A percentile compares a stretch with the other conserved stretches of the same genome.
Conservation (phyloP, 2,113 vertebrate species). For the Struthio camelus region DNA sequence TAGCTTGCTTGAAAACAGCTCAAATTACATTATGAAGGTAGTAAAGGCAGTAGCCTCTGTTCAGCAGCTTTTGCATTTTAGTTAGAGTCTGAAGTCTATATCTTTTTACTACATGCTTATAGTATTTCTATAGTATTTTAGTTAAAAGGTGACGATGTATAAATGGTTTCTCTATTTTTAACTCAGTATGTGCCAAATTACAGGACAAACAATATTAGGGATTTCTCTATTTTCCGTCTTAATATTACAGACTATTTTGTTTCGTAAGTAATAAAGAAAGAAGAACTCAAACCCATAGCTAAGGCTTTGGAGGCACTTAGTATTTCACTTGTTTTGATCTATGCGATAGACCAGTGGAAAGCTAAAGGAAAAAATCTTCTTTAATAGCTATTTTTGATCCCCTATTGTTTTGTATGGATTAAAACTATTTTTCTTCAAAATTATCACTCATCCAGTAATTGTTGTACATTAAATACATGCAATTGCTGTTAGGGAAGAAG, state of each 20-base stretch:
- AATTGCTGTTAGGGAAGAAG: background rate
- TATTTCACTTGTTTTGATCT: background rate
- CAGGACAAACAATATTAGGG: background rate
- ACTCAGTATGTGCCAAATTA: background rate
- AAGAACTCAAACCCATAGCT: background rate
- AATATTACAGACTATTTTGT: background rate
- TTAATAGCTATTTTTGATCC: background rate
- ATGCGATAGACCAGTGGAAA: background rate
- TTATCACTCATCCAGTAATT: background rate
- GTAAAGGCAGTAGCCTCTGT: background rate
- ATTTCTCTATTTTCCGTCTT: background rate
- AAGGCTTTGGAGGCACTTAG: background rate
- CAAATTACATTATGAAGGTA: slow-evolving; percentile 22
- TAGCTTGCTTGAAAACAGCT: slow-evolving; percentile 17
- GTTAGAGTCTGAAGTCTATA: background rate
- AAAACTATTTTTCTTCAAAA: background rate
- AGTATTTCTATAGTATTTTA: background rate
- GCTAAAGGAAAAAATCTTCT: background rate
- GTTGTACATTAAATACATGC: background rate
- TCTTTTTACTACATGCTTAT: background rate
- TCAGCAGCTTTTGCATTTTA: background rate
- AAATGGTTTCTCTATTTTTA: background rate
- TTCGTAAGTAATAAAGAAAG: background rate
- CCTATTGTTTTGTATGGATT: background rate
- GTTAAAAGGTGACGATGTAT: background rate